Base-by-base conservation (phyloP, 1,140 invertebrate species). In the Drosophila orosa region DNA sequence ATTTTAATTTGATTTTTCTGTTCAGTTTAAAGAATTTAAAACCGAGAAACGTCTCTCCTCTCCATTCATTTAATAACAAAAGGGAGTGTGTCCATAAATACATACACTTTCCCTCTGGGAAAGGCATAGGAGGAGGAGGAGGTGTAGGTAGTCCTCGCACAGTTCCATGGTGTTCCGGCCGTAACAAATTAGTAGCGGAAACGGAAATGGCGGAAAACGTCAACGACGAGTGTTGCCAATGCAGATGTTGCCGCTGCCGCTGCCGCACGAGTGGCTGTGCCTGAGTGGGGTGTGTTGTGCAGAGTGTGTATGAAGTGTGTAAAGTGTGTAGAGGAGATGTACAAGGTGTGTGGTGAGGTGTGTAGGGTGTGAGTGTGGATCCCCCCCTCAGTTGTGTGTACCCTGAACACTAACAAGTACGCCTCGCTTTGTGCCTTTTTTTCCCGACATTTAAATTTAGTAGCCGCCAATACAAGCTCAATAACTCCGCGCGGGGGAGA, bases 191-290 rank as follows among this genome's bases (percentile, higher is more conserved):
- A 87, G 63, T 39, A 72, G 66, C 74, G 82, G 81, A 85, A 85
- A 67, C 83, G 74, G 80, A 89, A 84, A 80, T 85, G 83, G 72
- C 83, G 74, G 73, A 89, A 80, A 78, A 58, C 84, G 69, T 87
- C 71, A 86, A 78, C 72, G 73, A 75, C 60, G 71, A 76, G 31
- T 66, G 59, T 75, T 52, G 58, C 61, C 66, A 66, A 13, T 66
- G 65, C 63, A 63, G 79, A 39, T 84, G 71, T 45, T 63, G 63
- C 39, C 56, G 47, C 13, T 57, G n/a, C n/a, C n/a, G n/a, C n/a
- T 60, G 52, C 57, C 24, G 24, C 59, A 50, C 66, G 55, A 40
- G 37, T 56, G 19, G 45, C 24, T 44, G 44, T 22, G 27, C 29
- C 33, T 33, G 17, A 24, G 57, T 22, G 45, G 7, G n/a, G 22